Evolutionary conservation across 2,113 vertebrate genomes (phyloP), one percentile per base, ranked within the genome.

Genomic region (Plestiodon gilberti): DNA sequence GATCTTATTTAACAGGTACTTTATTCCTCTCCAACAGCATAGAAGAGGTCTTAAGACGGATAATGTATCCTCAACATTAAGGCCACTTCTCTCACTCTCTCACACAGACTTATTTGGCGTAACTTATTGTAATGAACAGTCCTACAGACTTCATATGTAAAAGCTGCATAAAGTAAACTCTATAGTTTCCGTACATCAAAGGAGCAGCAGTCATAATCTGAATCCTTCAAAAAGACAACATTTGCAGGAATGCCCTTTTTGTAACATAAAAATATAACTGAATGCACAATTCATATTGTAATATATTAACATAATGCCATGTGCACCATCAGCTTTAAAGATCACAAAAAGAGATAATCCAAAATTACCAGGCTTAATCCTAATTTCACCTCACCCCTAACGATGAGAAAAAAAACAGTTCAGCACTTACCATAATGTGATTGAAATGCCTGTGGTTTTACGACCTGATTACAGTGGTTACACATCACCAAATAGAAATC

Each of bases 401-500:
- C 91, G 92, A 95, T 93, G 95, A 95, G 94, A 96, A 38, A 71
- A 71, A 87, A 95, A 95, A 88, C n/a, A 91, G 93, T 94, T 94
- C 93, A 93, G 92, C 90, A 97, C 98, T 98, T 98, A 99, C 99
- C 98, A 89, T 98, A 99, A 96, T 99, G 99, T 97, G 98, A 98
- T 96, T 99, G 98, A 97, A 99, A 99, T 97, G 98, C 98, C 97
- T 99, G 98, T 90, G 98, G 99, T 97, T 99, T 99, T 95, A 99
- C 97, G 95, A 99, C 98, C 97, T 99, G 98, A 97, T 98, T 97
- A 96, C 99, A 99, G 96, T 99, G 98, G 95, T 96, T 99, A 98
- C 99, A 99, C 97, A 99, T 99, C 96, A 99, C 99, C 97, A 99
- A 97, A 97, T 98, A 99, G 97, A 99, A 99, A 96, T 99, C 98